Evolutionary conservation across 2,888 invertebrate species (phyloP).

Genomic region (Sminthurides aquaticus): DNA sequence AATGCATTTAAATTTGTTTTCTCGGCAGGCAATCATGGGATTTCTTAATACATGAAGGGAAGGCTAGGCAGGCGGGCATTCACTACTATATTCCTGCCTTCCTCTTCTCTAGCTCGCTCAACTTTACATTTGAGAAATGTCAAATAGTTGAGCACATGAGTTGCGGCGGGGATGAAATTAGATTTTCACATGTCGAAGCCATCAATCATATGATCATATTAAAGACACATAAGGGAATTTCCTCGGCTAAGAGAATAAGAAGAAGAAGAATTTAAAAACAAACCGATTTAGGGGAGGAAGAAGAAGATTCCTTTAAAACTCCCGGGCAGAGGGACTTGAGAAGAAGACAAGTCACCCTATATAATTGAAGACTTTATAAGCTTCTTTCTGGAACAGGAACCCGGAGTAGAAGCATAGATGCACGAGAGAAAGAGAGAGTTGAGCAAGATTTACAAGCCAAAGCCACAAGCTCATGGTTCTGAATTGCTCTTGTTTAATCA

Average conservation of each 20-base stretch:
- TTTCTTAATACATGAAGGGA: too few species aligned
- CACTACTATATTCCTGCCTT: too few species aligned
- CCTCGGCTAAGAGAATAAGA: conserved; percentile 8
- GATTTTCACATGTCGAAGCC: conserved; percentile 31
- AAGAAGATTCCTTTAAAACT: not conserved
- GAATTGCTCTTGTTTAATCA: conserved; percentile 33
- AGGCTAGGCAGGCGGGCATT: too few species aligned
- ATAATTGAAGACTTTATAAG: too few species aligned
- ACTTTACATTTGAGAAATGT: too few species aligned
- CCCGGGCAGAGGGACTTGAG: too few species aligned
- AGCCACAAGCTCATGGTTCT: conserved; percentile 14
- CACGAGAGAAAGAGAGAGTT: conserved; percentile 4
- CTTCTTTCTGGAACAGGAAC: too few species aligned
- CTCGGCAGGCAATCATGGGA: too few species aligned
- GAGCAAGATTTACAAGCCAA: not conserved
- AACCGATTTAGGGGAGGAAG: conserved; percentile 1
- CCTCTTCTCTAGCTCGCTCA: too few species aligned
- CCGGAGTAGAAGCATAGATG: too few species aligned
- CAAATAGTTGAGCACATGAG: too few species aligned
- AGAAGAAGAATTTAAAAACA: conserved; percentile 16
- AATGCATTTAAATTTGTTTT: too few species aligned
- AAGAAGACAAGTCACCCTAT: not conserved
- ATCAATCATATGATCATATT: conserved; percentile 35
- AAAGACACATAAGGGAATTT: conserved; percentile 22
- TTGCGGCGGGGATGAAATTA: conserved; percentile 16